A percentile compares a stretch with the other conserved stretches of the same genome.
phyloP scores from a whole-genome alignment of 1,140 invertebrate species.

The Drosophila auraria region DNA sequence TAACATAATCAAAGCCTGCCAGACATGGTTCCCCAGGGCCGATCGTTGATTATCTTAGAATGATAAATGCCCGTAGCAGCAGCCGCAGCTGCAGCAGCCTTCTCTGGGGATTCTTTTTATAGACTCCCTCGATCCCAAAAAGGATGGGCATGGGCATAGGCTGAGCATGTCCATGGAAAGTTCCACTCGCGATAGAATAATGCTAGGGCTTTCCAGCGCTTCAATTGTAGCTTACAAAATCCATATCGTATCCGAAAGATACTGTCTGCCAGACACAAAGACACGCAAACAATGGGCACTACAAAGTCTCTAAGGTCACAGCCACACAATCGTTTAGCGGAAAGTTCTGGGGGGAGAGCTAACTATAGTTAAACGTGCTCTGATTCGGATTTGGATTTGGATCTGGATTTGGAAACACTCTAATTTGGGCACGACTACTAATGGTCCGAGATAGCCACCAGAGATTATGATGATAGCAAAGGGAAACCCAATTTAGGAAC shows the following conservation, averaged over 20 bases:
- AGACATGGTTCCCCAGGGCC: conserved; percentile 19
- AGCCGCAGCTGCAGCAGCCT: neutral
- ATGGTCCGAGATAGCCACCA: conserved; percentile 34
- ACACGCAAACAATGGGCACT: neutral
- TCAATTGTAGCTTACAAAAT: conserved; percentile 26
- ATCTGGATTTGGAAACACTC: conserved; percentile 42
- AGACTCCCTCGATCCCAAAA: conserved; percentile 22
- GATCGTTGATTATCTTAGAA: conserved; percentile 57
- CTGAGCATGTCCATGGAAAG: conserved; percentile 22
- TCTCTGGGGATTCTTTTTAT: conserved; percentile 48
- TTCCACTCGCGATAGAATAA: conserved; percentile 23
- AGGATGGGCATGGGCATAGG: conserved; percentile 9
- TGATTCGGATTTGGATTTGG: conserved; percentile 31
- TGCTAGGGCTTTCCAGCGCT: neutral
- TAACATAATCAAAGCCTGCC: conserved; percentile 61
- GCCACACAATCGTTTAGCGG: conserved; percentile 46
- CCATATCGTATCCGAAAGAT: conserved; percentile 6
- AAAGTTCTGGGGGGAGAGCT: conserved; percentile 37
- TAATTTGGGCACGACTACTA: conserved; percentile 12
- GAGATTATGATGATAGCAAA: conserved; percentile 14
- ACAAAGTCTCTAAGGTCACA: conserved; percentile 32
- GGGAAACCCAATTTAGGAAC: conserved; percentile 29
- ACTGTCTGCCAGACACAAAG: neutral
- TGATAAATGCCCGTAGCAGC: conserved; percentile 50
- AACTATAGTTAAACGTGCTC: conserved; percentile 38